A percentile compares a stretch with the other conserved stretches of the same genome.
Evolutionary conservation across 2,113 vertebrate species (phyloP).

Genomic region (Corythornis madagascariensis): DNA sequence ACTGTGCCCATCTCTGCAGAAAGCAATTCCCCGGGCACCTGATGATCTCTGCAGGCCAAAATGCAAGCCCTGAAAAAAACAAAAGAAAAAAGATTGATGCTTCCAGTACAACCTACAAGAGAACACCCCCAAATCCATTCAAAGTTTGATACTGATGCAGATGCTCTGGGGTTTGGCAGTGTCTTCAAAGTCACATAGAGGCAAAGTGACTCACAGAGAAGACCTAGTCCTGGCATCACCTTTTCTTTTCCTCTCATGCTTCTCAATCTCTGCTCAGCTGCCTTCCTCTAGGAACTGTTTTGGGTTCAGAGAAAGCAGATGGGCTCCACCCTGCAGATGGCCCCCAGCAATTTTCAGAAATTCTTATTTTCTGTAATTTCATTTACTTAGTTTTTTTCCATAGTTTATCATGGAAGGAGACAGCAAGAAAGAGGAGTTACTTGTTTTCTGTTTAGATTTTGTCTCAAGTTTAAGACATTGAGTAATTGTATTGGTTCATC

Average conservation of each 20-base stretch:
- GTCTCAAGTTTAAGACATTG: not conserved
- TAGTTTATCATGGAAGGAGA: not conserved
- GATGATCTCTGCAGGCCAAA: not conserved
- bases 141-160: not conserved
- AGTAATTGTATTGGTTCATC: not conserved
- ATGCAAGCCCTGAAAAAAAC: not conserved
- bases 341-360: not conserved
- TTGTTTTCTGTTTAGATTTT: not conserved
- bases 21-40: not conserved
- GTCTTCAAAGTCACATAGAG: not conserved
- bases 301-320: not conserved
- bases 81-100: not conserved
- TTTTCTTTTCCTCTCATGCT: not conserved
- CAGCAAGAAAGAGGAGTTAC: not conserved
- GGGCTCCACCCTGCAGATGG: not conserved
- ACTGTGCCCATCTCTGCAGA: not conserved
- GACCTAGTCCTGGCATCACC: not conserved
- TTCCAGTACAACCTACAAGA: not conserved
- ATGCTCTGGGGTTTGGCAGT: not conserved
- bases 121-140: not conserved
- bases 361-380: not conserved
- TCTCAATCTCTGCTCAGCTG: not conserved
- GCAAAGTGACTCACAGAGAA: not conserved
- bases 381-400: not conserved
- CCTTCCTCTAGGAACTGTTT: not conserved